Conservation (phyloP, 1,140 invertebrate genomes). For the Panulirus ornatus region DNA sequence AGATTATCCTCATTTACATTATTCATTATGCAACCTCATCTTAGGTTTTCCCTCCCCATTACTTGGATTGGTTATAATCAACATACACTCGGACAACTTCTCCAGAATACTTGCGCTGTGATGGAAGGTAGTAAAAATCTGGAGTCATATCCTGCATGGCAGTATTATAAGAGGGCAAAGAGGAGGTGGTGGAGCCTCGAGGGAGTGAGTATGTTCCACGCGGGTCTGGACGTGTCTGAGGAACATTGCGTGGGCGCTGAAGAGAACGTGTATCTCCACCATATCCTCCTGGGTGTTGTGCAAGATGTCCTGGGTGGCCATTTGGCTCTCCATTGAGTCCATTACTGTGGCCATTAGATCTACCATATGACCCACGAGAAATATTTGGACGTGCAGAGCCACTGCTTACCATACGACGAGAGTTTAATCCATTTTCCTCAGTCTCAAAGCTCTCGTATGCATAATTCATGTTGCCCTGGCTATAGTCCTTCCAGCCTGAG, state of each 20-base stretch:
- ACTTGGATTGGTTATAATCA: constrained; percentile 84
- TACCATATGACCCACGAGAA: constrained; percentile 72
- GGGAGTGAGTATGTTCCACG: constrained; percentile 66
- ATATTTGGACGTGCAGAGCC: constrained; percentile 77
- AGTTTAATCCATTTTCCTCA: constrained; percentile 82
- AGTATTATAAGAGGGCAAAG: constrained; percentile 74
- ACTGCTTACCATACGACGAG: constrained; percentile 77
- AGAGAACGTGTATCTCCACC: constrained; percentile 79
- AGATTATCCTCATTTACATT: too few species aligned
- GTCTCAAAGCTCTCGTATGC: constrained; percentile 90
- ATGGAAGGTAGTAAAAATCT: constrained; percentile 97
- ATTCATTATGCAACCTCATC: too few species aligned
- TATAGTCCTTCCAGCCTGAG: constrained; percentile 91
- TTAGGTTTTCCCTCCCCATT: neutral
- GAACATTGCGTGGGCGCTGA: constrained; percentile 80
- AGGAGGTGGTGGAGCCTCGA: constrained; percentile 59
- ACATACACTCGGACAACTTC: constrained; percentile 95
- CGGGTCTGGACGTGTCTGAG: constrained; percentile 60
- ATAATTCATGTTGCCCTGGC: constrained; percentile 87
- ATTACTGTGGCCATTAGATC: constrained; percentile 55
- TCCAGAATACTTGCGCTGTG: constrained; percentile 93
- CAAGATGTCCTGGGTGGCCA: constrained; percentile 58
- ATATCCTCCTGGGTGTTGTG: constrained; percentile 37
- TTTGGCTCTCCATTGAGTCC: constrained; percentile 51
- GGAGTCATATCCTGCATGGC: constrained; percentile 81